Evolutionary conservation across 1,140 invertebrate species (phyloP).

Genomic region (Drosophila pseudoananassae): DNA sequence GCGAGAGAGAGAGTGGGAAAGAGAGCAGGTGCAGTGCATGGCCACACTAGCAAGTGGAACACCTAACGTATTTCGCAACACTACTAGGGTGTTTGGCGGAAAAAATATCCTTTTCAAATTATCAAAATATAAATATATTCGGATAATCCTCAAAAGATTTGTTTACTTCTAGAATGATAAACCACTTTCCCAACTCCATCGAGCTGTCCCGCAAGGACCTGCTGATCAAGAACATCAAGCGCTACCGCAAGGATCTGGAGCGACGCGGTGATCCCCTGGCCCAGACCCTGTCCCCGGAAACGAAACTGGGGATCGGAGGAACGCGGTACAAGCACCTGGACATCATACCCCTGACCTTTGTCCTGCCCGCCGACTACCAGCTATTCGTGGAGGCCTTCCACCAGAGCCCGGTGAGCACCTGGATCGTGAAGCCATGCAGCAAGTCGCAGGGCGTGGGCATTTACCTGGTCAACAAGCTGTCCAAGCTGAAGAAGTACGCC

Average conservation of each 20-base stretch:
- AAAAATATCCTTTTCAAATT: no score
- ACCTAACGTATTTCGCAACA: neutral
- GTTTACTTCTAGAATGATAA: conserved; percentile 87
- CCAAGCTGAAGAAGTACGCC: conserved; percentile 94
- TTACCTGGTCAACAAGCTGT: conserved; percentile 94
- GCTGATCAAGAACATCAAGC: conserved; percentile 97
- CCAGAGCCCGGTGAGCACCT: conserved; percentile 95
- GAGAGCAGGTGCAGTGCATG: neutral
- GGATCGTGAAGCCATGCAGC: conserved; percentile 98
- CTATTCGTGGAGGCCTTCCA: conserved; percentile 97
- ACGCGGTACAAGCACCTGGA: conserved; percentile 92
- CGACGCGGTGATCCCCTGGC: conserved; percentile 94
- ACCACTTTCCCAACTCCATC: conserved; percentile 97
- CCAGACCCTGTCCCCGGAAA: conserved; percentile 86
- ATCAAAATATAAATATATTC: no score
- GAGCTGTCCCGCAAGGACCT: conserved; percentile 97
- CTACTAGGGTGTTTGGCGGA: neutral
- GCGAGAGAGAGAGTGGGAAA: neutral
- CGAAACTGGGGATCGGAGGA: conserved; percentile 88
- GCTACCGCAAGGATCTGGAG: conserved; percentile 96
- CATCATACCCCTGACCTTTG: conserved; percentile 96
- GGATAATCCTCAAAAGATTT: neutral
- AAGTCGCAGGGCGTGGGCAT: conserved; percentile 95
- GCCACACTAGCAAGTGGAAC: neutral
- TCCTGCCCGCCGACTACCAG: conserved; percentile 96